A percentile compares a stretch with the other conserved stretches of the same genome.
phyloP scores from a whole-genome alignment of 2,113 vertebrate species.

The Nansenia antarctica region DNA sequence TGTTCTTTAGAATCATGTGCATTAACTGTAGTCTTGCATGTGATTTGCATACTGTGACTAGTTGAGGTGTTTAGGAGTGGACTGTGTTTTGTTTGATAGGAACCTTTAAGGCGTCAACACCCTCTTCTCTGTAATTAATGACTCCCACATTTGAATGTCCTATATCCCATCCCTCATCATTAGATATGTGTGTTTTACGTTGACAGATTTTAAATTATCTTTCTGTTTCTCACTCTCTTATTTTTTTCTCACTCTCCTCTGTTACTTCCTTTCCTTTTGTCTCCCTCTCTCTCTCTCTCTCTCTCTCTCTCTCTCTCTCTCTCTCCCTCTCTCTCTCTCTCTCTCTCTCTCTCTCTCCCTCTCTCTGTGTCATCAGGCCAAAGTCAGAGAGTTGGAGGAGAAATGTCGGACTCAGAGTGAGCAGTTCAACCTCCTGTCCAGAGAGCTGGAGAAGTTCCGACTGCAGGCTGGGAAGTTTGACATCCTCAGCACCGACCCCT shows the following conservation, averaged over 20 bases:
- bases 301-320: background rate
- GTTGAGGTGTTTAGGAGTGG: constrained; percentile 19
- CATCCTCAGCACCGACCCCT: constrained; percentile 76
- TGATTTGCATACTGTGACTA: constrained; percentile 26
- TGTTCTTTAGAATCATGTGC: constrained; percentile 16
- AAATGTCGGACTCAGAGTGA: constrained; percentile 94
- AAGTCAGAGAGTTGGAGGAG: constrained; percentile 94
- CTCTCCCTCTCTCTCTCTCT: constrained; percentile 13
- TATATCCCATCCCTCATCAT: constrained; percentile 12
- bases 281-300: constrained; percentile 16
- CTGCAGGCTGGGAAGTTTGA: constrained; percentile 89
- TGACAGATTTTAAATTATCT: constrained; percentile 20
- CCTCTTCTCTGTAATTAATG: constrained; percentile 35
- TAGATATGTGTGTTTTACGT: constrained; percentile 24
- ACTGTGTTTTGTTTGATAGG: background rate
- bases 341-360: constrained; percentile 27
- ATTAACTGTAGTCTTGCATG: constrained; percentile 56
- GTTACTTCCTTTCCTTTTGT: background rate
- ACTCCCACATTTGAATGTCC: constrained; percentile 7
- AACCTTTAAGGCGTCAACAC: background rate
- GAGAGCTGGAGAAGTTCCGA: constrained; percentile 90
- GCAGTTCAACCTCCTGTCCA: constrained; percentile 94
- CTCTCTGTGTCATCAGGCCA: constrained; percentile 75
- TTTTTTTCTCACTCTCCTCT: constrained; percentile 8
- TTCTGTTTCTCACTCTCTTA: constrained; percentile 4